Evolutionary conservation across 2,888 invertebrate species (phyloP).

Genomic region (Acleris literana): DNA sequence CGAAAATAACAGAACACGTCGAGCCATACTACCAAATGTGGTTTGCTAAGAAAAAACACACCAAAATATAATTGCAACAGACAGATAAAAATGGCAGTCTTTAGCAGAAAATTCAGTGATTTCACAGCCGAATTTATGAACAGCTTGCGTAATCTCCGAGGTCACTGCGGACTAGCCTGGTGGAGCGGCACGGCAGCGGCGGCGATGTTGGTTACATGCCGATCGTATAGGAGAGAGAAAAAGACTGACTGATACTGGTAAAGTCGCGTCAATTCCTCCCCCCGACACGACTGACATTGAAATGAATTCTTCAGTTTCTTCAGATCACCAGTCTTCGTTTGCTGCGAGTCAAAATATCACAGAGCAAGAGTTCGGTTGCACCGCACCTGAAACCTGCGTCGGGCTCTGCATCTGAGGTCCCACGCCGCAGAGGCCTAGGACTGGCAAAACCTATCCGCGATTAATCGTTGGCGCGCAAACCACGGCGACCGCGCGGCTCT

Average conservation of each 20-base stretch:
- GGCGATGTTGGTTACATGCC: constrained; percentile 69
- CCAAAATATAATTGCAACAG: neutral
- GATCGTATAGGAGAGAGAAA: constrained; percentile 90
- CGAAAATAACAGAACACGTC: no score
- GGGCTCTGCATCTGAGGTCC: neutral
- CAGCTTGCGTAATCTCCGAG: constrained; percentile 81
- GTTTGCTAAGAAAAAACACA: neutral
- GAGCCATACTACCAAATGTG: no score
- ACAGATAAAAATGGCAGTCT: constrained; percentile 47
- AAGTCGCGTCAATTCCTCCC: constrained; percentile 87
- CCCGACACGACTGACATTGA: constrained; percentile 81
- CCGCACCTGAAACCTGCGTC: constrained; percentile 15
- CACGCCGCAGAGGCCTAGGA: neutral
- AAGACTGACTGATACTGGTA: constrained; percentile 87
- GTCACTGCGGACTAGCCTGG: constrained; percentile 74
- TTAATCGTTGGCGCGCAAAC: constrained; percentile 44
- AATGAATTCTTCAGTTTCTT: constrained; percentile 48
- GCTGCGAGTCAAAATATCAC: constrained; percentile 54
- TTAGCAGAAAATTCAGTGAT: constrained; percentile 79
- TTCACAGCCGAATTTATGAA: constrained; percentile 74
- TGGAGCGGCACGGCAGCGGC: constrained; percentile 35
- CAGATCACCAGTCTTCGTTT: constrained; percentile 46
- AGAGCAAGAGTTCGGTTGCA: constrained; percentile 40
- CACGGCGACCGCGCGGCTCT: constrained; percentile 46
- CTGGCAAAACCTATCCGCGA: constrained; percentile 41